These are phyloP conservation scores for Hippolais icterina DNA, from an alignment of 2,113 vertebrate genomes.

Conservation along the genomic window DNA sequence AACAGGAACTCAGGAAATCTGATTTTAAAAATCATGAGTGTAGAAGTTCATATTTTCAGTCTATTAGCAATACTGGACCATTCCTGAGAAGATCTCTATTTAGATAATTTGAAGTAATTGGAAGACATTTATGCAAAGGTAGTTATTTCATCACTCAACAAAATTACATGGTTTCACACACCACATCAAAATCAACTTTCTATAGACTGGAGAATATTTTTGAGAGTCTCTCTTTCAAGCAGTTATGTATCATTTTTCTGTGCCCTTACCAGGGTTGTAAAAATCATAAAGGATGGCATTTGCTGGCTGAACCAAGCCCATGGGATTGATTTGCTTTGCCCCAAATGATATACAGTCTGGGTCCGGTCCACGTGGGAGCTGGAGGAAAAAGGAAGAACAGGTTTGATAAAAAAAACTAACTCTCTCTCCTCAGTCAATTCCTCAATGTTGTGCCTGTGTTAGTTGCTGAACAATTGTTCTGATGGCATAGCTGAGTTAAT, in stretches of 20 bases:
- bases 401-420: background rate
- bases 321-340: conserved; percentile 69
- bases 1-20: background rate
- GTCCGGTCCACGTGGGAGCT: conserved; percentile 43
- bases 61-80: background rate
- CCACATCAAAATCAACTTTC: background rate
- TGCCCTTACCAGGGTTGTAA: conserved; percentile 73
- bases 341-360: conserved; percentile 67
- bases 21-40: background rate
- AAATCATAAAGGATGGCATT: conserved; percentile 74
- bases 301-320: conserved; percentile 77
- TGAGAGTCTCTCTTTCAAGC: background rate
- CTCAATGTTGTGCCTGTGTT: background rate
- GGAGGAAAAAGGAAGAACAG: background rate
- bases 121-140: background rate
- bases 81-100: background rate
- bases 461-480: background rate
- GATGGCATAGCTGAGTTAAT: background rate
- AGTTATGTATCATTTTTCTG: background rate
- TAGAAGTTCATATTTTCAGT: background rate
- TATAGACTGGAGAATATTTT: background rate
- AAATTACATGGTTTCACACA: background rate
- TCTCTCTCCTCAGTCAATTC: background rate
- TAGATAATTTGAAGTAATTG: background rate
- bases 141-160: background rate